phyloP scores from a whole-genome alignment of 2,113 vertebrate species.

The Calyptomena viridis region DNA sequence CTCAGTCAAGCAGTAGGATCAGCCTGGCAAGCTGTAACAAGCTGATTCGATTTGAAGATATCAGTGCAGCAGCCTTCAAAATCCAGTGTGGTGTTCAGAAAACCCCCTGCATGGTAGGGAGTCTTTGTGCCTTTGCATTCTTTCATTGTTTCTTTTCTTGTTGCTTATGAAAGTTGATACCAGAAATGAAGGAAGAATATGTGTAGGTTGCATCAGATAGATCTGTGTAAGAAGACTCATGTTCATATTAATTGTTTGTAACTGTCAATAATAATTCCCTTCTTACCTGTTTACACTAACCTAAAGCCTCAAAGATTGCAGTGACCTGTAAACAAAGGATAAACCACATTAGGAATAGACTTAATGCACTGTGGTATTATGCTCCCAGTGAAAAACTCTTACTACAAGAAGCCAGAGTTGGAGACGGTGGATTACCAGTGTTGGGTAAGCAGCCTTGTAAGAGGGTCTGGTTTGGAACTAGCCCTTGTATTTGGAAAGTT shows the following conservation, averaged over 20 bases:
- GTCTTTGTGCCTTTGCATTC: neutral
- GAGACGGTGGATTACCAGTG: neutral
- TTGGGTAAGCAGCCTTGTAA: neutral
- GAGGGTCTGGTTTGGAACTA: neutral
- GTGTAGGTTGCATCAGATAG: neutral
- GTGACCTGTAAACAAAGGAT: constrained; percentile 40
- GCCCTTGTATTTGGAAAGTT: neutral
- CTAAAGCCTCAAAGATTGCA: constrained; percentile 22
- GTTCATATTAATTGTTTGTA: neutral
- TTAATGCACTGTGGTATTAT: neutral
- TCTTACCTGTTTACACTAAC: constrained; percentile 6
- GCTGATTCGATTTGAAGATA: constrained; percentile 85
- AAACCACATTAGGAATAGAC: constrained; percentile 1
- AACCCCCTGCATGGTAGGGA: constrained; percentile 86
- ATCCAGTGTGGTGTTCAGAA: constrained; percentile 84
- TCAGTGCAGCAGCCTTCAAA: constrained; percentile 86
- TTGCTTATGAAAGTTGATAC: neutral
- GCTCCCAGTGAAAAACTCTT: neutral
- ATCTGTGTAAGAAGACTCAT: neutral
- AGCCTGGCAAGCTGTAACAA: constrained; percentile 58
- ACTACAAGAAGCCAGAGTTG: neutral
- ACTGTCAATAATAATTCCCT: neutral
- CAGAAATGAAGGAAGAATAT: neutral
- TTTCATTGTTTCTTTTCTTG: neutral
- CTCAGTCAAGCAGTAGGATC: constrained; percentile 52